phyloP scores from a whole-genome alignment of 2,113 vertebrate genomes.

The Sander vitreus region DNA sequence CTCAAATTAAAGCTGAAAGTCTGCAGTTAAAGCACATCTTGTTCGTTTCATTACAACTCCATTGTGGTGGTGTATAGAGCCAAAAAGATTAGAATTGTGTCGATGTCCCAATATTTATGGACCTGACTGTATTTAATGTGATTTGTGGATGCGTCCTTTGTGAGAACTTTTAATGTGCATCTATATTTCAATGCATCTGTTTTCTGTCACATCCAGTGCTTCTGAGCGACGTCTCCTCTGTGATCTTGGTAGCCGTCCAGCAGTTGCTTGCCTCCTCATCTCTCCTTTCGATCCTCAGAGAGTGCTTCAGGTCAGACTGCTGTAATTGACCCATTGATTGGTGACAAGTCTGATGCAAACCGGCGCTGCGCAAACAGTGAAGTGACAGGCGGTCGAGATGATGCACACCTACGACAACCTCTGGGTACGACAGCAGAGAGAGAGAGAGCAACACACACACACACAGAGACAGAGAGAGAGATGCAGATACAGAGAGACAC shows the following conservation, averaged over 20 bases:
- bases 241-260: conserved; percentile 19
- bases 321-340: conserved; percentile 55
- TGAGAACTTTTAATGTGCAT: background rate
- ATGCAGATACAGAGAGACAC: too few relatives aligned
- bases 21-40: too few relatives aligned
- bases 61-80: too few relatives aligned
- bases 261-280: background rate
- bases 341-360: conserved; percentile 46
- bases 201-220: background rate
- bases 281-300: background rate
- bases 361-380: background rate
- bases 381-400: conserved; percentile 43
- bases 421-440: background rate
- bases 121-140: too few relatives aligned
- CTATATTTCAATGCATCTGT: accelerated
- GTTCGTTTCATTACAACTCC: too few relatives aligned
- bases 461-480: too few relatives aligned
- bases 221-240: background rate
- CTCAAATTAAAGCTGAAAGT: too few relatives aligned
- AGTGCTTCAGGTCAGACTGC: conserved; percentile 2
- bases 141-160: background rate
- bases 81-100: too few relatives aligned
- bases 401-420: conserved; percentile 34
- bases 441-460: too few relatives aligned
- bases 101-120: too few relatives aligned